A percentile compares a stretch with the other conserved stretches of the same genome.
These are phyloP conservation scores for Myripristis murdjan DNA, from an alignment of 2,797 vertebrate species.

Conservation along the genomic window DNA sequence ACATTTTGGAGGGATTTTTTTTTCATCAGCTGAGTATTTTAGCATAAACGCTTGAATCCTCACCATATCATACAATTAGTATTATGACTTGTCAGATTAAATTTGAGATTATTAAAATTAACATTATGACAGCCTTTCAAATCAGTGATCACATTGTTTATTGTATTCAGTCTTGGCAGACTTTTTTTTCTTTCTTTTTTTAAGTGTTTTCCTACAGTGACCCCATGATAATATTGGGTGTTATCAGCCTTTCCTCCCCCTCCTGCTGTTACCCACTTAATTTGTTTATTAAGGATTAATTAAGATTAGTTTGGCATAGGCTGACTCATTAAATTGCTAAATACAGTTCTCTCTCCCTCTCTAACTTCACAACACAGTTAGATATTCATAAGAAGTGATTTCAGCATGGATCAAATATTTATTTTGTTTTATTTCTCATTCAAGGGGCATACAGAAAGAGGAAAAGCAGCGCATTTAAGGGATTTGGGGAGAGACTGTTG, in stretches of 20 bases:
- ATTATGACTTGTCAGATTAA: constrained; percentile 19
- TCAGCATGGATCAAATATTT: constrained; percentile 66
- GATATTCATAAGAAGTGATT: constrained; percentile 59
- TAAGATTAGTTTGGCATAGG: constrained; percentile 60
- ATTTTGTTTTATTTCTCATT: constrained; percentile 50
- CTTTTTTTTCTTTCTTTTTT: constrained; percentile 22
- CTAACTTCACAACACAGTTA: constrained; percentile 54
- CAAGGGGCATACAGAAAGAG: constrained; percentile 13
- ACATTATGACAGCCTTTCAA: constrained; percentile 21
- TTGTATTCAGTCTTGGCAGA: constrained; percentile 14
- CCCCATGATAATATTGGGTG: constrained; percentile 26
- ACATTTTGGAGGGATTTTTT: no score
- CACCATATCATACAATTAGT: constrained; percentile 14
- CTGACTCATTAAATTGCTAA: constrained; percentile 67
- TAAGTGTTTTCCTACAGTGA: constrained; percentile 22
- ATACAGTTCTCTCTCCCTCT: constrained; percentile 59
- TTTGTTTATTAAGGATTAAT: constrained; percentile 70
- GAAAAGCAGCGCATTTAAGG: constrained; percentile 37
- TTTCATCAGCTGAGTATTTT: neutral
- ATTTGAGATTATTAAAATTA: neutral
- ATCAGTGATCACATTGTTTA: constrained; percentile 28
- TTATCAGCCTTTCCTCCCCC: constrained; percentile 21
- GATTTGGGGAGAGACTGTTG: constrained; percentile 7
- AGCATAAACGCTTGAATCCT: neutral
- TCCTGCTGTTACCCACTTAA: constrained; percentile 11